Conservation (phyloP, 2,888 invertebrate genomes). For the Meiosimyza platycephala region DNA sequence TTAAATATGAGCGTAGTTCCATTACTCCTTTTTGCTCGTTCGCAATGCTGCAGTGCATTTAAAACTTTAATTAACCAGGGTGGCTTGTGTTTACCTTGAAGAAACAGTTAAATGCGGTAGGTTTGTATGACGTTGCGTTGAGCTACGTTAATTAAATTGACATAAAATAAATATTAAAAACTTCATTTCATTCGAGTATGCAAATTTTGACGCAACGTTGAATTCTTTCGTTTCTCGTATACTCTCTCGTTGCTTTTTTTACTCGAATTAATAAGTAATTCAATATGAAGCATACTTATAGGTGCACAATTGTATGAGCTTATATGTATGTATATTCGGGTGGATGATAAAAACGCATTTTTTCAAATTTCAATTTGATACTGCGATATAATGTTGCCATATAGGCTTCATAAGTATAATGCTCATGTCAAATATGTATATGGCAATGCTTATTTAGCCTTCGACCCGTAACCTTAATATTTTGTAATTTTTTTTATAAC, state of each 20-base stretch:
- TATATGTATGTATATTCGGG: too few species aligned
- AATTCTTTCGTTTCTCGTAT: neutral
- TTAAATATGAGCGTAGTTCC: neutral
- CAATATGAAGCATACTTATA: too few species aligned
- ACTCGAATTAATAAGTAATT: neutral
- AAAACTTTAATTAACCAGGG: neutral
- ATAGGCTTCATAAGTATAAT: too few species aligned
- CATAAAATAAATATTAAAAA: conserved; percentile 28
- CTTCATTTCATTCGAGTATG: conserved; percentile 21
- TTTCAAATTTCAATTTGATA: too few species aligned
- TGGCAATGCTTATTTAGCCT: too few species aligned
- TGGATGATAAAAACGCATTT: too few species aligned
- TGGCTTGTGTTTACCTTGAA: neutral
- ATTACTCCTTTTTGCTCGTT: neutral
- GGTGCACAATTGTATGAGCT: too few species aligned
- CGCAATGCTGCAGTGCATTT: neutral
- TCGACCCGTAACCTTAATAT: too few species aligned
- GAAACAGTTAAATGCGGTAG: neutral
- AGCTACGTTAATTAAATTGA: conserved; percentile 29
- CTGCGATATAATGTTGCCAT: too few species aligned
- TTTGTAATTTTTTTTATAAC: too few species aligned
- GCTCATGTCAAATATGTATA: too few species aligned
- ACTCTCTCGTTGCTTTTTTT: too few species aligned
- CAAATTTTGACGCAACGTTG: conserved; percentile 1
- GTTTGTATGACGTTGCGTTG: neutral